Conservation (phyloP, 2,113 vertebrate species). For the Poeciliopsis turrubarensis region DNA sequence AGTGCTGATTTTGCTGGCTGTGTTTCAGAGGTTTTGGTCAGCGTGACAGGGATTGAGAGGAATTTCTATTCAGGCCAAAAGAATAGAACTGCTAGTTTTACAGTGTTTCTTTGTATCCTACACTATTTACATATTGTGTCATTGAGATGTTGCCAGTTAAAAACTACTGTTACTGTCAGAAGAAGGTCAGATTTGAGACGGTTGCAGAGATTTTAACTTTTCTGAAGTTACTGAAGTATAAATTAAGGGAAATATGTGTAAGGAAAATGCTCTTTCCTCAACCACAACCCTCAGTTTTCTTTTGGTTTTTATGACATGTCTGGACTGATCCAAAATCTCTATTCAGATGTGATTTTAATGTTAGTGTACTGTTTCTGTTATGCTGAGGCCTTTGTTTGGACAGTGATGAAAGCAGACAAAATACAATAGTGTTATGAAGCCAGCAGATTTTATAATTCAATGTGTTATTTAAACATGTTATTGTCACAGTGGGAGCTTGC, state of each 20-base stretch:
- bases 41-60: constrained; percentile 45
- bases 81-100: constrained; percentile 30
- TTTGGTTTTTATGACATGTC: constrained; percentile 9
- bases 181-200: background rate
- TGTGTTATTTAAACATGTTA: constrained; percentile 50
- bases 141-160: constrained; percentile 13
- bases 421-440: constrained; percentile 34
- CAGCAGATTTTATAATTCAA: constrained; percentile 34
- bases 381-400: constrained; percentile 38
- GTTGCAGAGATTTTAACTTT: background rate
- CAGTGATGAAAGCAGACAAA: constrained; percentile 47
- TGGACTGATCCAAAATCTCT: constrained; percentile 24
- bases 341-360: constrained; percentile 57
- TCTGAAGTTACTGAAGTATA: background rate
- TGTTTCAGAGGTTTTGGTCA: constrained; percentile 37
- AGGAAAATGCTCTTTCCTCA: background rate
- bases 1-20: constrained; percentile 46
- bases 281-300: background rate
- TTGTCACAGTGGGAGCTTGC: constrained; percentile 1
- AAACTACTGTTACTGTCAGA: constrained; percentile 11
- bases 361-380: constrained; percentile 36
- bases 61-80: constrained; percentile 31
- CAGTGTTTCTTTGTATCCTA: constrained; percentile 15
- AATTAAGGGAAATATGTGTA: background rate
- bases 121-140: constrained; percentile 38